Base-by-base conservation (phyloP, 2,888 invertebrate species). In the Pheosia gnoma region DNA sequence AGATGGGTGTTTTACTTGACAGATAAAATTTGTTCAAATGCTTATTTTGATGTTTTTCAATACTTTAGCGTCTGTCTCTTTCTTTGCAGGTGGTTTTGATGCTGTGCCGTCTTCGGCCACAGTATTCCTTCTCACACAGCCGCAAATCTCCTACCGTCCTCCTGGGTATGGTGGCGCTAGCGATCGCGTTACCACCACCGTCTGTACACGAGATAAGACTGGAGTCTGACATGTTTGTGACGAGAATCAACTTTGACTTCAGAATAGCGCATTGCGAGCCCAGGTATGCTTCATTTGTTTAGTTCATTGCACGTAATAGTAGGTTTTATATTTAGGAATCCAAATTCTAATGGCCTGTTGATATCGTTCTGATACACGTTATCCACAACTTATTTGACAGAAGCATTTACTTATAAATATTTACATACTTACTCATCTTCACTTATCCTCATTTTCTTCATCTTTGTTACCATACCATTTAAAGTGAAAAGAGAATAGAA, bases 261-360 rank as follows among this genome's bases (percentile, higher is more conserved):
- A 96, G 97, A 94, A 97, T 99, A 94, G 98, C 98, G 69, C 99
- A 99, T 89, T 99, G 99, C 87, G 99, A 99, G 88, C 98, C 99
- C 83, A 97, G 97, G 98, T 98, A 39, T 55, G 55, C n/a, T 55
- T 39, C n/a, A 55, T 55, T 55, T 55, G 55, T 39, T 39, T 53
- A 53, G 53, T 39, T 55, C 5, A n/a, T 11, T 37, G 10, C 9
- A 58, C 51, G 52, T 2, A 11, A 37, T 4, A 47, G 6, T 47
- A 37, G n/a, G 38, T 58, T 52, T 52, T 39, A 39, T 62, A 52
- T 59, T 25, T 25, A 25, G 25, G 25, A 25, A 25, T 25, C 25
- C 25, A 25, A 25, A 25, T 25, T 25, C 25, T 25, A 25, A 25
- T 25, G 25, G 25, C 25, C 25, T 25, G 25, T 1, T 25, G 25